Percentiles rank a stretch among this genome's conserved stretches.
phyloP scores from a whole-genome alignment of 2,888 invertebrate species.

The Panzeria rudis region DNA sequence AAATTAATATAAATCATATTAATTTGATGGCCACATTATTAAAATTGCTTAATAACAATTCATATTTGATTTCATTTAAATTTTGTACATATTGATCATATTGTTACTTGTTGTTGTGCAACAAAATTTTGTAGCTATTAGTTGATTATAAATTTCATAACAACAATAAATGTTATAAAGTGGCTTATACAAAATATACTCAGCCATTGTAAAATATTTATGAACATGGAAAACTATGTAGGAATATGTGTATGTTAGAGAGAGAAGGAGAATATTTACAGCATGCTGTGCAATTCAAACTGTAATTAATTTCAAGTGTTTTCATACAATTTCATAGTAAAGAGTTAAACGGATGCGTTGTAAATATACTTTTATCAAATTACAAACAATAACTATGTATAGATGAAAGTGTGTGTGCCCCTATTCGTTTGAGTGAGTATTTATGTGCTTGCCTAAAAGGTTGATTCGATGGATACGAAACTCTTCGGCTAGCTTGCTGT shows the following conservation, averaged over 20 bases:
- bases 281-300: conserved; percentile 69
- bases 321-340: conserved; percentile 69
- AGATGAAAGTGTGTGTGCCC: conserved; percentile 8
- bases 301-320: conserved; percentile 73
- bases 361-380: conserved; percentile 74
- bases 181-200: conserved; percentile 37
- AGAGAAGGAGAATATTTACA: not conserved
- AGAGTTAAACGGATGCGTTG: conserved; percentile 74
- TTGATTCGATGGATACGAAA: conserved; percentile 24
- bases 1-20: conserved; percentile 66
- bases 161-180: conserved; percentile 43
- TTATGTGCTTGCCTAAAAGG: not conserved
- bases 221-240: not conserved
- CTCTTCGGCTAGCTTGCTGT: conserved; percentile 16
- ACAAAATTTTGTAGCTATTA: conserved; percentile 63
- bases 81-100: conserved; percentile 29
- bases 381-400: conserved; percentile 73
- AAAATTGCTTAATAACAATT: conserved; percentile 66
- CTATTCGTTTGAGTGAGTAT: not conserved
- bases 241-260: not conserved
- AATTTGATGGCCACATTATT: conserved; percentile 70
- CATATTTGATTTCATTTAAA: conserved; percentile 60
- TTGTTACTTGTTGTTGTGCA: conserved; percentile 32
- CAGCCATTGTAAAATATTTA: not conserved
- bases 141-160: conserved; percentile 71